These are phyloP conservation scores for Girardia tigrina DNA, from an alignment of 2,888 invertebrate species.

Conservation along the genomic window DNA sequence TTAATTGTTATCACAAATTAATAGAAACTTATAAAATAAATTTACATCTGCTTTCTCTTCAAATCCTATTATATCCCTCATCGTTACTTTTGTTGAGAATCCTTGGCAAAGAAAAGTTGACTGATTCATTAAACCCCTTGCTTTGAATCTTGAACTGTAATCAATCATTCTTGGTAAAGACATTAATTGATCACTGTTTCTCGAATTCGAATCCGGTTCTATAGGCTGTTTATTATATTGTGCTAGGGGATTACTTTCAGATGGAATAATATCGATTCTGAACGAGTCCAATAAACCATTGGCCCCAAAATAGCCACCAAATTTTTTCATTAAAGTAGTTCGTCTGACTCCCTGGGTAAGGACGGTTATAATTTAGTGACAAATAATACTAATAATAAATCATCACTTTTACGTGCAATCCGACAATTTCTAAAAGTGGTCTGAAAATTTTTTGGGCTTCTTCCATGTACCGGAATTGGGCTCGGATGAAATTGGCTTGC, in stretches of 20 bases:
- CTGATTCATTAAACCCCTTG: background rate
- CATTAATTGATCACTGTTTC: background rate
- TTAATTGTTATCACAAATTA: background rate
- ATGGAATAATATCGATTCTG: constrained; percentile 82
- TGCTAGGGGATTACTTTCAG: constrained; percentile 51
- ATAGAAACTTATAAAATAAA: background rate
- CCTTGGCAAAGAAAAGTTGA: constrained; percentile 78
- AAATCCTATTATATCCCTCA: constrained; percentile 76
- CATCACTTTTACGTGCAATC: constrained; percentile 56
- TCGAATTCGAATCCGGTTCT: background rate
- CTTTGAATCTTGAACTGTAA: constrained; percentile 19
- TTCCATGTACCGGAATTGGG: constrained; percentile 32
- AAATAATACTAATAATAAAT: background rate
- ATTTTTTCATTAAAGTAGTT: constrained; percentile 60
- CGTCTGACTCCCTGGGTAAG: constrained; percentile 56
- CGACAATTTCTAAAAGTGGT: constrained; percentile 71
- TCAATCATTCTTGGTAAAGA: background rate
- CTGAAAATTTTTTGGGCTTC: constrained; percentile 52
- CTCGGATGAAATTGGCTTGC: constrained; percentile 25
- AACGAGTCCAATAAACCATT: constrained; percentile 68
- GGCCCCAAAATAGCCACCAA: constrained; percentile 62
- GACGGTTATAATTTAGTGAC: background rate
- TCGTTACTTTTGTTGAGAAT: constrained; percentile 72
- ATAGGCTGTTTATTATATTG: background rate
- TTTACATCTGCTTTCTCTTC: constrained; percentile 40